These are phyloP conservation scores for Xenopus petersii DNA, from an alignment of 2,797 vertebrate species.

Conservation along the genomic window DNA sequence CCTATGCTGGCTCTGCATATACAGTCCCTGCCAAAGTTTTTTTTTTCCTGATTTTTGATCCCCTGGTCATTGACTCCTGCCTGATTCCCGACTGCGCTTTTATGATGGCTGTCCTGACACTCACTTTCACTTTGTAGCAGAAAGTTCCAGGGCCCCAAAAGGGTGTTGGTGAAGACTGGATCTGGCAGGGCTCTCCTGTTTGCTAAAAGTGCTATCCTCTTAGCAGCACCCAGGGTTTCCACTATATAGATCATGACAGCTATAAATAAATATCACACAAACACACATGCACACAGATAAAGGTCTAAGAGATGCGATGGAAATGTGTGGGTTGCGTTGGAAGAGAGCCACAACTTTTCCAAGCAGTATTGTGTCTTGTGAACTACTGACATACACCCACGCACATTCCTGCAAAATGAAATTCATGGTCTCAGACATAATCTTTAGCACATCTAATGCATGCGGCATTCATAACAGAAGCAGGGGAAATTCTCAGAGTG, in stretches of 20 bases:
- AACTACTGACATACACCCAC: slow-evolving; percentile 58
- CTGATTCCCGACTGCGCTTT: too few relatives aligned
- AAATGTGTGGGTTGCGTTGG: slow-evolving; percentile 54
- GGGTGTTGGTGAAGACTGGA: too few relatives aligned
- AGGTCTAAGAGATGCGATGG: slow-evolving; percentile 52
- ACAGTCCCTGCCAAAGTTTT: too few relatives aligned
- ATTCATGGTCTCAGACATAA: slow-evolving; percentile 31
- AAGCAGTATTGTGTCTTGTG: slow-evolving; percentile 57
- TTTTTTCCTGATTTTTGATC: too few relatives aligned
- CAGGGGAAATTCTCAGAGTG: slow-evolving; percentile 1
- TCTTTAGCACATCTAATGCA: slow-evolving; percentile 16
- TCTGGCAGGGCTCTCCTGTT: too few relatives aligned
- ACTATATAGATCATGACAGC: neutral
- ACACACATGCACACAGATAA: slow-evolving; percentile 16
- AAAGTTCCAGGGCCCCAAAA: too few relatives aligned
- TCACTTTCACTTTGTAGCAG: too few relatives aligned
- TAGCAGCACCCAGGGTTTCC: too few relatives aligned
- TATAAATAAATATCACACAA: neutral
- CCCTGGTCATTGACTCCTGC: too few relatives aligned
- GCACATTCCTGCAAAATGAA: slow-evolving; percentile 52
- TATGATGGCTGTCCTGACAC: too few relatives aligned
- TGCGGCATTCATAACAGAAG: slow-evolving; percentile 17
- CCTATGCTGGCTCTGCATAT: too few relatives aligned
- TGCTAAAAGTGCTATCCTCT: too few relatives aligned
- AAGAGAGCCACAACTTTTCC: slow-evolving; percentile 52